Evolutionary conservation across 2,797 vertebrate species (phyloP), one percentile per base, ranked within the genome.

Genomic region (Graptemys geographica): DNA sequence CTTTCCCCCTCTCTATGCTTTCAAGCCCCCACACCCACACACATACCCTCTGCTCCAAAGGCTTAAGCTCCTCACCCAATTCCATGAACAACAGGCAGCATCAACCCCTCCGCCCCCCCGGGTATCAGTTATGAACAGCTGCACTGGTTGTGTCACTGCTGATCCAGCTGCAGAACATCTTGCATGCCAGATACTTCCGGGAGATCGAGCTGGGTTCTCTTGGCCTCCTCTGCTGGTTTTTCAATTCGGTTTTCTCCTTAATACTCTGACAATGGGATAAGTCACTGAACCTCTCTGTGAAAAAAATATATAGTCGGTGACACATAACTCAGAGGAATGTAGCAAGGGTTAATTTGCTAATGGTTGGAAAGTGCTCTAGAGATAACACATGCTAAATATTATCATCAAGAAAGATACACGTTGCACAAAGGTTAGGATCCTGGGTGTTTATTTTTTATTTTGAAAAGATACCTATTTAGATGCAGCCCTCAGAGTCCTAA

Each of bases 91-190:
- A 27, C 37, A 47, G 72, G 23, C 23, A 76, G 72, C 25, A 41
- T 27, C 25, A 76, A 27, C 3, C 15, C 37, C 37, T 5, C 16
- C 19, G 1, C 21, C 11, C 4, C 4, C 41, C 37, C 3, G 37
- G 13, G 37, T 44, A 25, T 44, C 72, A 27, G 37, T 41, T 23
- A 44, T 6, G 37, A 44, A 44, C 72, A 76, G 72, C 72, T 76
- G 41, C 37, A 27, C 41, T 27, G 23, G 11, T 76, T 27, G 6
- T 47, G 21, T 41, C 41, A 19, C 72, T 76, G 72, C 23, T 76
- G 72, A 76, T 47, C 25, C 72, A 76, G 72, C 72, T 76, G 72
- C 72, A 76, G 69, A 74, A 44, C n/a, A 41, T 41, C 37, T 25
- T 44, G n/a, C 19, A 25, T 74, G 69, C 69, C 37, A 41, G 69